A percentile compares a stretch with the other conserved stretches of the same genome.
Conservation (phyloP, 1,140 invertebrate genomes). For the Drosophila prosaltans region DNA sequence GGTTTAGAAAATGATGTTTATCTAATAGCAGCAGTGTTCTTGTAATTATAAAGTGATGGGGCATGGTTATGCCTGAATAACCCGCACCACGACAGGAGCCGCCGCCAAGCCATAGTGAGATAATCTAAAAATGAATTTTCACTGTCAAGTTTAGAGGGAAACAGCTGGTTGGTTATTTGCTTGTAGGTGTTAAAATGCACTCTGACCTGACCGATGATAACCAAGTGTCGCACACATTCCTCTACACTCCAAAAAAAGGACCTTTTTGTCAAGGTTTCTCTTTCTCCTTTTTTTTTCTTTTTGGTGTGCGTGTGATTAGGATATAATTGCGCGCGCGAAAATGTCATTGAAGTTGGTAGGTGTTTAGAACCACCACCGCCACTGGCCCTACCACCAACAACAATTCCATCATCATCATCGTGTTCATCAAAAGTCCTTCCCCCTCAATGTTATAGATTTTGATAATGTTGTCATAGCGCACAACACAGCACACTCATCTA, state of each 20-base stretch:
- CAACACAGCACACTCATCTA: slow-evolving; percentile 3
- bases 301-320: slow-evolving; percentile 67
- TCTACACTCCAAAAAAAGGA: slow-evolving; percentile 25
- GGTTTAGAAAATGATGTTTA: slow-evolving; percentile 64
- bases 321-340: slow-evolving; percentile 73
- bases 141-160: slow-evolving; percentile 45
- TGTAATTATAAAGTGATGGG: slow-evolving; percentile 69
- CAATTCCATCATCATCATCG: slow-evolving; percentile 12
- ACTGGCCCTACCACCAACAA: slow-evolving; percentile 12
- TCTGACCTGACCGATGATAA: slow-evolving; percentile 47
- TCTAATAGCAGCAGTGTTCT: slow-evolving; percentile 57
- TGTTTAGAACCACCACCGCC: slow-evolving; percentile 42
- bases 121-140: slow-evolving; percentile 75
- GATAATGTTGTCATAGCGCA: slow-evolving; percentile 68
- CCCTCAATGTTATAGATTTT: slow-evolving; percentile 28
- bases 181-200: slow-evolving; percentile 57
- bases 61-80: slow-evolving; percentile 66
- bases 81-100: slow-evolving; percentile 47
- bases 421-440: background rate
- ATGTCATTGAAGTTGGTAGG: slow-evolving; percentile 66
- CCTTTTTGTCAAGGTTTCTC: slow-evolving; percentile 28
- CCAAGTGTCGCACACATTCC: slow-evolving; percentile 64
- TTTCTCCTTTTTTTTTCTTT: too few relatives aligned
- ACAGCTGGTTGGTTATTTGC: slow-evolving; percentile 55
- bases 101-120: slow-evolving; percentile 42